phyloP scores from a whole-genome alignment of 2,113 vertebrate species.

The Carettochelys insculpta region DNA sequence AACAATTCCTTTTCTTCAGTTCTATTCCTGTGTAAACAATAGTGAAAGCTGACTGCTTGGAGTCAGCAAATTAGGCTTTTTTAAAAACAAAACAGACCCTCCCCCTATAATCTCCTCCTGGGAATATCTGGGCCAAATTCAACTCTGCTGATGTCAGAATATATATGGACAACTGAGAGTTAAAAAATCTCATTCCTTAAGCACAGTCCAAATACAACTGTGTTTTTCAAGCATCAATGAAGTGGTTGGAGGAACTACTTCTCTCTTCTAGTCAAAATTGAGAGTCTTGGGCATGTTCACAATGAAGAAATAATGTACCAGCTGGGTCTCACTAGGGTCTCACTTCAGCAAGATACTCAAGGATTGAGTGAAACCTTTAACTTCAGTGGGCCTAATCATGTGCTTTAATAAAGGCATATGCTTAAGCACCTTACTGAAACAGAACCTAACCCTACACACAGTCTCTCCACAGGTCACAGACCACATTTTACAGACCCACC shows the following conservation, averaged over 20 bases:
- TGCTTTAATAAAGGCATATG: not conserved
- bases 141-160: not conserved
- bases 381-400: not conserved
- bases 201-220: not conserved
- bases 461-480: not conserved
- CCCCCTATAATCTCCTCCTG: not conserved
- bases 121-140: not conserved
- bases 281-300: not conserved
- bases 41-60: not conserved
- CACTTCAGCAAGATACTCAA: not conserved
- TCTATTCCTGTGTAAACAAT: not conserved
- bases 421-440: not conserved
- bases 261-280: accelerated
- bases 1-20: not conserved
- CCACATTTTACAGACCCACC: not conserved
- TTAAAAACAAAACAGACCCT: not conserved
- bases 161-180: not conserved
- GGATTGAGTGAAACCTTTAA: not conserved
- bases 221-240: not conserved
- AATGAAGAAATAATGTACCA: accelerated
- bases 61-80: not conserved
- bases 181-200: not conserved
- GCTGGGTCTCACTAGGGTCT: not conserved
- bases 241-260: not conserved
- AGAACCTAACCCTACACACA: not conserved